These are phyloP conservation scores for Distichodus sexfasciatus DNA, from an alignment of 2,797 vertebrate species.

Conservation along the genomic window DNA sequence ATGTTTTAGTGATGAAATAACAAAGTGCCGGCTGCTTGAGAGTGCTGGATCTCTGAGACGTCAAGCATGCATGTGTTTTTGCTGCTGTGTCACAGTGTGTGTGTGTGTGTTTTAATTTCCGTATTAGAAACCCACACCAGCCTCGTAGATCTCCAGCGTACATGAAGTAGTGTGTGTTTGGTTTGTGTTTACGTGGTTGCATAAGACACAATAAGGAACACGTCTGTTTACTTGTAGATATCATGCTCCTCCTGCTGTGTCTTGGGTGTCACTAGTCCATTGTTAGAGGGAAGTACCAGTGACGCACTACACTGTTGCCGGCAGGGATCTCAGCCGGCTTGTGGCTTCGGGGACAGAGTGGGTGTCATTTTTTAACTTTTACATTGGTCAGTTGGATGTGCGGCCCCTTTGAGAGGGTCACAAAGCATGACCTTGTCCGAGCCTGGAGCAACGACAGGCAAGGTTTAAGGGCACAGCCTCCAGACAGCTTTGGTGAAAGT, in stretches of 20 bases:
- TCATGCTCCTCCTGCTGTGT: not conserved
- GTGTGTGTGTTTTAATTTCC: slow-evolving; percentile 9
- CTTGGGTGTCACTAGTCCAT: not conserved
- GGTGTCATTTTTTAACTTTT: not conserved
- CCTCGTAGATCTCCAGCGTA: not conserved
- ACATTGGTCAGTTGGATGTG: not conserved
- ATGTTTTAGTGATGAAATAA: slow-evolving; percentile 58
- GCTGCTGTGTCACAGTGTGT: not conserved
- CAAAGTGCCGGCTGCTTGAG: slow-evolving; percentile 29
- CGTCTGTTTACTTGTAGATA: slow-evolving; percentile 1
- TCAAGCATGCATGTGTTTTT: slow-evolving; percentile 15
- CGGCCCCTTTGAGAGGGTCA: not conserved
- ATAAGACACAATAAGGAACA: not conserved
- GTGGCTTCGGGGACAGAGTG: not conserved
- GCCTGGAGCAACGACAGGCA: not conserved
- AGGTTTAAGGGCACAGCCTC: not conserved
- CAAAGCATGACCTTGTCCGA: not conserved
- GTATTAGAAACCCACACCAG: not conserved
- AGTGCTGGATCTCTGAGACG: slow-evolving; percentile 20
- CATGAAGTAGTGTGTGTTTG: not conserved
- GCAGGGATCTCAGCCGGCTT: not conserved
- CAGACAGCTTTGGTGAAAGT: not conserved
- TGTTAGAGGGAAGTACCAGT: not conserved
- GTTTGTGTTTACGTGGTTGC: not conserved
- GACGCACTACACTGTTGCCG: not conserved